Evolutionary conservation across 2,797 vertebrate genomes (phyloP), one percentile per base, ranked within the genome.

Genomic region (Pangasius macronema): DNA sequence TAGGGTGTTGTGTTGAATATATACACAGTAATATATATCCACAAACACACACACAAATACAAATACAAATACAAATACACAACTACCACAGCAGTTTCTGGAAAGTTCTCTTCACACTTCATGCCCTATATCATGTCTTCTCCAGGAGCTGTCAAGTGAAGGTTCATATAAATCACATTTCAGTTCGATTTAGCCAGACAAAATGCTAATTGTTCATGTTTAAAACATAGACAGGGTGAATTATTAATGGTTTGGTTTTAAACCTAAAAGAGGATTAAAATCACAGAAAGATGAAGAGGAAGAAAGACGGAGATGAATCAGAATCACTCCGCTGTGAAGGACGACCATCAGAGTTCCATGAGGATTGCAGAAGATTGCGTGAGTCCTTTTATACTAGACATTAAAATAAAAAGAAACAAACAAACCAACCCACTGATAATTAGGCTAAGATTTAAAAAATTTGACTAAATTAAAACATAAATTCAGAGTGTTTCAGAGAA

Each of bases 191-290:
- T 63, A 42, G 22, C 39, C 13, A 3, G 57, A 46, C 11, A 27
- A 46, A 82, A 82, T 82, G 57, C 57, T 61, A 42, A 63, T 82
- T 6, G 36, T 30, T 76, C 59, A 85, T 89, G 85, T 86, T 88
- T 86, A 89, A 87, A 73, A 87, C 86, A 82, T 86, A 85, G 75
- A 51, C 39, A 27, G 84, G 80, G 75, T 89, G 86, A 91, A 90
- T 91, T 88, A 90, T 91, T 87, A 72, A 91, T 84, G 33, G 42
- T 63, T 82, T 84, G 83, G 77, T 84, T 89, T 90, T 87, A 83
- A 89, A 89, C 86, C 70, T 86, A 76, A 55, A 57, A 85, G 65
- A 73, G 72, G 84, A 61, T 79, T 63, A 73, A 59, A 51, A 79
- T 49, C 8, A 30, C 27, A 63, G 70, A 84, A 81, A 68, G 84